Conservation (phyloP, 2,888 invertebrate genomes). For the Eustalomyia histrio region DNA sequence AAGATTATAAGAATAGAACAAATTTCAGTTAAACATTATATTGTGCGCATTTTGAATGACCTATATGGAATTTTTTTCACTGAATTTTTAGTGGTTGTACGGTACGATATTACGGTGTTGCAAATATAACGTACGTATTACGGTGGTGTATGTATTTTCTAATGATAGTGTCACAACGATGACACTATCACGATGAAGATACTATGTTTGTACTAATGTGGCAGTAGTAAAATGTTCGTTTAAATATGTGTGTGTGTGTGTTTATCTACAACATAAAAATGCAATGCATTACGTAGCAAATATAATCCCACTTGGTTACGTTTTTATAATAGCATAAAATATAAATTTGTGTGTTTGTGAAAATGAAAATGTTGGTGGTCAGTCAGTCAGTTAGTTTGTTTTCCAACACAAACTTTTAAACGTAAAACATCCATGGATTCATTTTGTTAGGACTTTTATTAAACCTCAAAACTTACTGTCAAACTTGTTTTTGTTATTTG, state of each 20-base stretch:
- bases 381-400: slow-evolving; percentile 28
- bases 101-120: background rate
- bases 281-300: slow-evolving; percentile 44
- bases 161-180: slow-evolving; percentile 33
- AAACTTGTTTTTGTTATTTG: slow-evolving; percentile 20
- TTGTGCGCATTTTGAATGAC: slow-evolving; percentile 20
- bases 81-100: background rate
- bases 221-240: background rate
- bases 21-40: slow-evolving; percentile 3
- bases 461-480: slow-evolving; percentile 33
- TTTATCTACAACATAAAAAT: slow-evolving; percentile 32
- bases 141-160: background rate
- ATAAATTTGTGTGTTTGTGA: background rate
- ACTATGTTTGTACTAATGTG: no score
- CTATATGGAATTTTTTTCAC: slow-evolving; percentile 10
- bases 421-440: slow-evolving; percentile 8
- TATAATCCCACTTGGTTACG: slow-evolving; percentile 45
- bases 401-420: slow-evolving; percentile 19
- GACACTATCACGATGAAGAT: background rate
- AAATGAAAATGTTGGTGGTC: slow-evolving; percentile 12
- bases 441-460: slow-evolving; percentile 28
- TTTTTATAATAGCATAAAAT: background rate
- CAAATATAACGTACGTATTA: no score
- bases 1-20: slow-evolving; percentile 27
- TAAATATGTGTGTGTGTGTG: slow-evolving; percentile 4